Evolutionary conservation across 1,140 invertebrate genomes (phyloP).

Genomic region (Steinernema khuongi): DNA sequence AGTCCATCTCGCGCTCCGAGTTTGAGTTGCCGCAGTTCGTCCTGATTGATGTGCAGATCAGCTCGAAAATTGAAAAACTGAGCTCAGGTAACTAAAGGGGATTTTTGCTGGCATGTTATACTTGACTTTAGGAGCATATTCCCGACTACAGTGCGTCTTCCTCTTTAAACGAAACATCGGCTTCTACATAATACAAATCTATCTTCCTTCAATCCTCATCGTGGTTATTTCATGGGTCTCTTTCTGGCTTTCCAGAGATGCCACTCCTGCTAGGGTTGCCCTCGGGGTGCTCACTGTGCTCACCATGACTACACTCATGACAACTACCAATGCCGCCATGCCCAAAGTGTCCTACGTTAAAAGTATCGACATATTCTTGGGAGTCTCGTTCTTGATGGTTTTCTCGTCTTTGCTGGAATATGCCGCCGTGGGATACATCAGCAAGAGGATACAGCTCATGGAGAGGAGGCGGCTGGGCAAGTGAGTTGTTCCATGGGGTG

Average conservation of each 20-base stretch:
- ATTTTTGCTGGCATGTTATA: background rate
- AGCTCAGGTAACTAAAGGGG: constrained; percentile 29
- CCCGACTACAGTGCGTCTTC: constrained; percentile 41
- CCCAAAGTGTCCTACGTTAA: constrained; percentile 93
- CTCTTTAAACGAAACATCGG: constrained; percentile 52
- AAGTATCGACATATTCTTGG: constrained; percentile 85
- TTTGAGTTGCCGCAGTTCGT: constrained; percentile 71
- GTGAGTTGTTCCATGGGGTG: constrained; percentile 9
- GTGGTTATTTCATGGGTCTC: constrained; percentile 55
- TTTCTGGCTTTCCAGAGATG: constrained; percentile 50
- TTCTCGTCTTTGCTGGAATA: constrained; percentile 46
- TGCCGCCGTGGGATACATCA: constrained; percentile 45
- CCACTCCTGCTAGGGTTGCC: constrained; percentile 54
- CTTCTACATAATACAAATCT: constrained; percentile 49
- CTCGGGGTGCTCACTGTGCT: constrained; percentile 58
- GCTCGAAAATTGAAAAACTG: constrained; percentile 35
- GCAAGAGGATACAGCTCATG: constrained; percentile 40
- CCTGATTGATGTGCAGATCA: constrained; percentile 67
- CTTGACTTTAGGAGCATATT: constrained; percentile 44
- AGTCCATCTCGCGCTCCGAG: constrained; percentile 53
- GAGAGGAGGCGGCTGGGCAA: constrained; percentile 24
- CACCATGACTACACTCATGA: constrained; percentile 57
- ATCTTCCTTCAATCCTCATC: constrained; percentile 48
- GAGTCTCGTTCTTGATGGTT: constrained; percentile 47
- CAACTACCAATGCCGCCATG: constrained; percentile 42